These are phyloP conservation scores for Nothocercus nigrocapillus DNA, from an alignment of 2,113 vertebrate genomes.

Conservation along the genomic window DNA sequence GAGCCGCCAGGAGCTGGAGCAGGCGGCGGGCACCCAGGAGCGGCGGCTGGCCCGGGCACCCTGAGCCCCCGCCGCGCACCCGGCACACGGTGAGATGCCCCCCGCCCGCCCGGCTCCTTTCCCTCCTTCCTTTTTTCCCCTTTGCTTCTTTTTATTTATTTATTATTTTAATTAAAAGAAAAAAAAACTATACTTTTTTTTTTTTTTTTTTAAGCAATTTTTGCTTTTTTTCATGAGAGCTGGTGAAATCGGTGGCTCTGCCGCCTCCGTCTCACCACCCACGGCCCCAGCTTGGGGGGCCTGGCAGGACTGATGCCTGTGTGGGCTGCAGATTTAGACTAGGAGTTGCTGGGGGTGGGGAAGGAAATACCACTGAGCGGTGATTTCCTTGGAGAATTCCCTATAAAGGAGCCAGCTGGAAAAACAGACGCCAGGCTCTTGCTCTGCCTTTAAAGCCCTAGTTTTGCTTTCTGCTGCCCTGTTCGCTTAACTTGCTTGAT, in stretches of 20 bases:
- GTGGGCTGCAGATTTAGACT: no score
- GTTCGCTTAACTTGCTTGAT: not conserved
- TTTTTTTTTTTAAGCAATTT: no score
- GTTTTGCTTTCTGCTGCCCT: not conserved
- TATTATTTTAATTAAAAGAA: no score
- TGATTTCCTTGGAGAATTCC: not conserved
- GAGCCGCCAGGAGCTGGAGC: constrained; percentile 85
- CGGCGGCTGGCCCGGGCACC: constrained; percentile 81
- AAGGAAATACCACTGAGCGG: not conserved
- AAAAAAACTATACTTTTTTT: no score
- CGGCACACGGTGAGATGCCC: no score
- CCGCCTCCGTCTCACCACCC: not conserved
- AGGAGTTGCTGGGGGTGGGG: no score
- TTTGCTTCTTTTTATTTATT: no score
- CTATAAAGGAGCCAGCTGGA: fast-evolving
- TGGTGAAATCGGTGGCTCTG: no score
- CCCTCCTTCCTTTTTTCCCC: no score
- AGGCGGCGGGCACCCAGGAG: constrained; percentile 80
- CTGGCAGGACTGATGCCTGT: not conserved
- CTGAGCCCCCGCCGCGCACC: constrained; percentile 61
- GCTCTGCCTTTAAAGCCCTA: not conserved
- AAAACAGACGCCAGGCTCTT: not conserved
- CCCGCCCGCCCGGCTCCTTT: no score
- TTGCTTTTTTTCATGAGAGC: no score
- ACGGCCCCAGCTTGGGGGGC: not conserved